Evolutionary conservation across 2,113 vertebrate genomes (phyloP), one percentile per base, ranked within the genome.

Genomic region (Chaenogobius annularis): DNA sequence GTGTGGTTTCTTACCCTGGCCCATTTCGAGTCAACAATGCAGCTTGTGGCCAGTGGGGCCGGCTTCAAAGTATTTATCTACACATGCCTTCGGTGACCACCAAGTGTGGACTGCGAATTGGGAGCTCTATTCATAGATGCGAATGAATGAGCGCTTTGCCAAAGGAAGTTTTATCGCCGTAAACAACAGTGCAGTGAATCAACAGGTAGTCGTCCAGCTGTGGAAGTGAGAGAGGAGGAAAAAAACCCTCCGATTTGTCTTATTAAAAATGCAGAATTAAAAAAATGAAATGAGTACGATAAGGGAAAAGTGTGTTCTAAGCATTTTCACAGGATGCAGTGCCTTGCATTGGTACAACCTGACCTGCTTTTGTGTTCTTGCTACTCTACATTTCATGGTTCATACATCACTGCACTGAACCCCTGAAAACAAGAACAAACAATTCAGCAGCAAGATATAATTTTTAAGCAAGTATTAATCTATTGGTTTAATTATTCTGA

Each of bases 41-140:
- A 86, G 87, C 75, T 40, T 86, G 91, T 73, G 89, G 90, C 84
- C 77, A 85, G 79, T 59, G 43, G 71, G 70, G 82, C 84, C 23
- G 58, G 79, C 90, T 88, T 91, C 81, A 92, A 93, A 92, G 89
- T 89, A 86, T 89, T 89, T 82, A 84, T 92, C 90, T 88, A 84
- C 85, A 87, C 89, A 90, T 88, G 87, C 88, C 88, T 90, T 54
- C 68, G 55, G 86, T 91, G 89, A 93, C 92, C 91, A 79, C 92
- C 78, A 72, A 88, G 89, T 88, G 87, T 77, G 82, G 82, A 90
- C 52, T 69, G 84, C 85, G 83, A 80, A 88, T 78, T 89, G 90
- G 85, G 77, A 81, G 77, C 88, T 87, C 91, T 93, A 93, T 91
- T 92, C 90, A 90, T 92, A 92, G 88, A 85, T 72, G 83, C 87